These are phyloP conservation scores for Drosophila subsilvestris DNA, from an alignment of 2,888 invertebrate species.

Conservation along the genomic window DNA sequence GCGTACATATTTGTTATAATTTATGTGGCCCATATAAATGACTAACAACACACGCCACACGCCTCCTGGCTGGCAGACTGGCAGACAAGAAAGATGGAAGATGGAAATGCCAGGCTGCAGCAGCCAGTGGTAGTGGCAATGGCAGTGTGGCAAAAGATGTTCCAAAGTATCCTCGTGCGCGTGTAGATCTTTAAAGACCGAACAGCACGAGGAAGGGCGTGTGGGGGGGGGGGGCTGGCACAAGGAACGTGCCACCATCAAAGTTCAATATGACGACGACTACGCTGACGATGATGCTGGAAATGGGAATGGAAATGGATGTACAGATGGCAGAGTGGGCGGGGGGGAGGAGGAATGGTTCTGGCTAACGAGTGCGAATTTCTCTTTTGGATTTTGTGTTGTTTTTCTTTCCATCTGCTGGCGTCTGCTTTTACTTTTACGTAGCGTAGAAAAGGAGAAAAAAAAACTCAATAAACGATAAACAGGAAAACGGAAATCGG, in stretches of 20 bases:
- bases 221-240: conserved; percentile 47
- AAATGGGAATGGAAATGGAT: not conserved
- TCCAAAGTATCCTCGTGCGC: conserved; percentile 64
- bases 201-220: not conserved
- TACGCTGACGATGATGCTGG: conserved; percentile 12
- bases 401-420: conserved; percentile 26
- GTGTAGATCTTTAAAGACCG: conserved; percentile 67
- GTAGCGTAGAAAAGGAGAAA: conserved; percentile 22
- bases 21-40: conserved; percentile 79
- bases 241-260: conserved; percentile 74
- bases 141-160: conserved; percentile 43
- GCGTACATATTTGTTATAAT: conserved; percentile 80
- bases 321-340: not conserved
- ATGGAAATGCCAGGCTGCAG: conserved; percentile 15
- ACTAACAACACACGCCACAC: conserved; percentile 70
- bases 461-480: conserved; percentile 80
- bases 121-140: not conserved
- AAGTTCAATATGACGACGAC: conserved; percentile 71
- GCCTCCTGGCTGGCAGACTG: conserved; percentile 14
- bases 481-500: conserved; percentile 82
- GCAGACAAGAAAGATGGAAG: not conserved
- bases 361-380: conserved; percentile 76
- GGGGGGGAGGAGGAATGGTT: not conserved
- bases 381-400: conserved; percentile 56
- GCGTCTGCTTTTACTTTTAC: conserved; percentile 70